Conservation (phyloP, 2,113 vertebrate species). For the Gallinago media region DNA sequence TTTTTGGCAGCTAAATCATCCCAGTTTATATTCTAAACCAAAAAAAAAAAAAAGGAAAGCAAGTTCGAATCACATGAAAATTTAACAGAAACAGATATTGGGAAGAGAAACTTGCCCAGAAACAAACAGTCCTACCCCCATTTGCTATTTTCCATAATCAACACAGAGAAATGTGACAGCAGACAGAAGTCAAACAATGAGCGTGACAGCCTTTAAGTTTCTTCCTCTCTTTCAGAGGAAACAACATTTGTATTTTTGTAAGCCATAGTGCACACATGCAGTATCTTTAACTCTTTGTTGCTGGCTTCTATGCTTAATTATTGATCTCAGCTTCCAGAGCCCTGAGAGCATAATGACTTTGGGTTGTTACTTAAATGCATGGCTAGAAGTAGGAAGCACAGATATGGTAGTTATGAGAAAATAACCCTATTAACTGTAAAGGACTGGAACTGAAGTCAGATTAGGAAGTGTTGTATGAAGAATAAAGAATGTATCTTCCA, state of each 20-base stretch:
- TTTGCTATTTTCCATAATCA: neutral
- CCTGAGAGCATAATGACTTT: neutral
- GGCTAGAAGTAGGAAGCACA: neutral
- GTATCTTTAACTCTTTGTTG: neutral
- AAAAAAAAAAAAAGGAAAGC: slow-evolving; percentile 44
- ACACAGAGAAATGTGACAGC: neutral
- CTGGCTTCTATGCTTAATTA: neutral
- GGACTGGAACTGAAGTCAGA: neutral
- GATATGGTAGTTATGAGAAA: neutral
- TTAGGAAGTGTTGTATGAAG: neutral
- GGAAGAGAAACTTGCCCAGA: neutral
- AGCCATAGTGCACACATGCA: neutral
- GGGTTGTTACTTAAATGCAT: neutral
- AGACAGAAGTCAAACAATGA: neutral
- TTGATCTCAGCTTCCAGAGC: neutral
- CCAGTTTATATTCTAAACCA: slow-evolving; percentile 92
- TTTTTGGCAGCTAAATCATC: slow-evolving; percentile 94
- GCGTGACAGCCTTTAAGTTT: neutral
- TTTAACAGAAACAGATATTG: neutral
- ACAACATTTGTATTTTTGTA: neutral
- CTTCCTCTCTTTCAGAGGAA: neutral
- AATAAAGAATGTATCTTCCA: neutral
- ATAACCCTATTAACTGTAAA: neutral
- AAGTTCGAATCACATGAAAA: neutral
- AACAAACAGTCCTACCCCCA: neutral